Evolutionary conservation across 2,888 invertebrate genomes (phyloP).

Genomic region (Pyrgus malvae): DNA sequence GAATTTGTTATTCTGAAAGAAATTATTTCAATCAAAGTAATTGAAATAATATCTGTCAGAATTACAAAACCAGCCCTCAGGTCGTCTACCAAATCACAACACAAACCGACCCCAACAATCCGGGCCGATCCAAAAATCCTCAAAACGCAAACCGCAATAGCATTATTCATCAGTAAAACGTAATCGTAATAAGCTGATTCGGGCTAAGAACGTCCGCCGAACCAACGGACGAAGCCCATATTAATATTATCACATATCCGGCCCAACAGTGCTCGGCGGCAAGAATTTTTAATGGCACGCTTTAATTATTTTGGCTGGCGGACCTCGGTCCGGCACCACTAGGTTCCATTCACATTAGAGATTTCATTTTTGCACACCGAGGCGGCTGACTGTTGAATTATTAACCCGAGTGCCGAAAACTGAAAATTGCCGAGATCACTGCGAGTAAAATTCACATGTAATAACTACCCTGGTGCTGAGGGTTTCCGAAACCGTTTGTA

Average conservation of each 20-base stretch:
- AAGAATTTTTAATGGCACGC: conserved; percentile 80
- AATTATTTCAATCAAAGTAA: too few species aligned
- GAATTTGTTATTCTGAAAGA: too few species aligned
- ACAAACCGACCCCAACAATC: too few species aligned
- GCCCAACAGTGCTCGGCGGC: conserved; percentile 64
- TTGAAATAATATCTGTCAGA: too few species aligned
- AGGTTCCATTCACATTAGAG: conserved; percentile 81
- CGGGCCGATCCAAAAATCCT: not conserved
- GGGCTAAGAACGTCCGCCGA: conserved; percentile 46
- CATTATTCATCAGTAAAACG: conserved; percentile 18
- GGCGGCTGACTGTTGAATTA: conserved; percentile 56
- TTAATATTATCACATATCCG: conserved; percentile 82
- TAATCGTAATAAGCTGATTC: conserved; percentile 47
- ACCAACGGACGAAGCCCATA: conserved; percentile 45
- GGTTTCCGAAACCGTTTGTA: conserved; percentile 71
- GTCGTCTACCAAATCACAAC: too few species aligned
- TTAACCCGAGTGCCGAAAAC: conserved; percentile 71
- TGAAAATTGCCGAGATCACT: conserved; percentile 75
- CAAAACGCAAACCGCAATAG: not conserved
- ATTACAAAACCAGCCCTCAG: too few species aligned
- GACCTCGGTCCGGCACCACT: conserved; percentile 53
- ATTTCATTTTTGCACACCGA: conserved; percentile 72
- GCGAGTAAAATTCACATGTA: conserved; percentile 54
- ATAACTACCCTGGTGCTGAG: conserved; percentile 67
- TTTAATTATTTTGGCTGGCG: conserved; percentile 79